These are phyloP conservation scores for Embiotoca jacksoni DNA, from an alignment of 2,113 vertebrate species.

Conservation along the genomic window DNA sequence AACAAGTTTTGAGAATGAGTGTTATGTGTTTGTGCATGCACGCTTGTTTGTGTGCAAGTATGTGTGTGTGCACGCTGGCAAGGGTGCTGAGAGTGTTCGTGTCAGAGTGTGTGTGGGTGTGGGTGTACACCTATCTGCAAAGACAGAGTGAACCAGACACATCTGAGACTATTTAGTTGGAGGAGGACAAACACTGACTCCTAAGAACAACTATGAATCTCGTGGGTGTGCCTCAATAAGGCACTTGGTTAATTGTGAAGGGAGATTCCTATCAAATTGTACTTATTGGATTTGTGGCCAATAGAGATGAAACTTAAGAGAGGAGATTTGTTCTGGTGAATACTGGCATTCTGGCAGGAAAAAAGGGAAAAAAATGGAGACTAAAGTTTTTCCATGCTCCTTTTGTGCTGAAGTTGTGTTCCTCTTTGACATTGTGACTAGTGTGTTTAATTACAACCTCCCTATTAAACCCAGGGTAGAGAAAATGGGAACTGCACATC, in stretches of 20 bases:
- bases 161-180: slow-evolving; percentile 70
- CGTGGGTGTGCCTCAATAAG: slow-evolving; percentile 60
- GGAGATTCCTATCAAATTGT: slow-evolving; percentile 65
- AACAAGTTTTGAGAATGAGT: slow-evolving; percentile 39
- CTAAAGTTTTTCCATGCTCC: slow-evolving; percentile 1
- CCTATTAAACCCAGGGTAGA: slow-evolving; percentile 21
- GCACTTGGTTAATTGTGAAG: slow-evolving; percentile 66
- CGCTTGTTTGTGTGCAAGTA: slow-evolving; percentile 42
- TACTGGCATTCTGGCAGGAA: slow-evolving; percentile 45
- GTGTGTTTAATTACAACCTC: slow-evolving; percentile 29
- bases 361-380: slow-evolving; percentile 34
- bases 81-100: slow-evolving; percentile 22
- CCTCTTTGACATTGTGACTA: slow-evolving; percentile 25
- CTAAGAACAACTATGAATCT: slow-evolving; percentile 51
- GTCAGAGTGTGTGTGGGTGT: slow-evolving; percentile 26
- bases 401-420: slow-evolving; percentile 23
- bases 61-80: slow-evolving; percentile 11
- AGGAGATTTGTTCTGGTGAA: slow-evolving; percentile 31
- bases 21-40: slow-evolving; percentile 51
- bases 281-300: slow-evolving; percentile 62
- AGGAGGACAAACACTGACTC: slow-evolving; percentile 46
- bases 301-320: slow-evolving; percentile 42
- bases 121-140: slow-evolving; percentile 48
- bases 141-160: slow-evolving; percentile 61
- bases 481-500: slow-evolving; percentile 27